A percentile compares a stretch with the other conserved stretches of the same genome.
These are phyloP conservation scores for Salminus brasiliensis DNA, from an alignment of 2,113 vertebrate species.

Conservation along the genomic window DNA sequence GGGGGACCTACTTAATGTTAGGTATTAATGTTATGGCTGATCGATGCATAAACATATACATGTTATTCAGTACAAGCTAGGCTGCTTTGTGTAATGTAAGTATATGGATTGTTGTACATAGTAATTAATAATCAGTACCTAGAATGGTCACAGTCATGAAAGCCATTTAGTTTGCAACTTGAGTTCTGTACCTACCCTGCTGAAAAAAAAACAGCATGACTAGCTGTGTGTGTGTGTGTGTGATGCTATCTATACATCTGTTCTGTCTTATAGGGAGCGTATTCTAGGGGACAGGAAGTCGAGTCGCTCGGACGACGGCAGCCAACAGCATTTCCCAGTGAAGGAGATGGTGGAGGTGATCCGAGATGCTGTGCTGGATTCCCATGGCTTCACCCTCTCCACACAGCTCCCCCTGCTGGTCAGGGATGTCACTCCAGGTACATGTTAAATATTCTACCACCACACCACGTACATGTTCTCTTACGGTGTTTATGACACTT, in stretches of 20 bases:
- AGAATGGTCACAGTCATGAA: no score
- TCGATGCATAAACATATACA: no score
- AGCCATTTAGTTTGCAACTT: no score
- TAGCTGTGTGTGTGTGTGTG: constrained; percentile 17
- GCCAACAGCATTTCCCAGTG: constrained; percentile 76
- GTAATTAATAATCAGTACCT: no score
- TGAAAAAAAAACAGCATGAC: no score
- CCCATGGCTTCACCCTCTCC: constrained; percentile 90
- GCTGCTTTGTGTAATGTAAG: no score
- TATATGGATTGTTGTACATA: no score
- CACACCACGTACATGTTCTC: background rate
- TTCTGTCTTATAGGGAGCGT: constrained; percentile 75
- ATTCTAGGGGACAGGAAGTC: constrained; percentile 76
- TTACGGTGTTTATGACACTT: no score
- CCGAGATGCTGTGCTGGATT: constrained; percentile 84
- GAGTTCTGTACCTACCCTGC: no score
- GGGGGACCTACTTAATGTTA: no score
- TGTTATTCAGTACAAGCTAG: no score
- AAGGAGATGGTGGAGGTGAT: constrained; percentile 84
- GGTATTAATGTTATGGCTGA: no score
- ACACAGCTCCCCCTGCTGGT: constrained; percentile 85
- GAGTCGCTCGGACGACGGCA: constrained; percentile 68
- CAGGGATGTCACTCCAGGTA: constrained; percentile 88
- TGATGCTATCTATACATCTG: constrained; percentile 34
- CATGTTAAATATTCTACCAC: background rate